These are phyloP conservation scores for Arenaria interpres DNA, from an alignment of 2,113 vertebrate species.

Conservation along the genomic window DNA sequence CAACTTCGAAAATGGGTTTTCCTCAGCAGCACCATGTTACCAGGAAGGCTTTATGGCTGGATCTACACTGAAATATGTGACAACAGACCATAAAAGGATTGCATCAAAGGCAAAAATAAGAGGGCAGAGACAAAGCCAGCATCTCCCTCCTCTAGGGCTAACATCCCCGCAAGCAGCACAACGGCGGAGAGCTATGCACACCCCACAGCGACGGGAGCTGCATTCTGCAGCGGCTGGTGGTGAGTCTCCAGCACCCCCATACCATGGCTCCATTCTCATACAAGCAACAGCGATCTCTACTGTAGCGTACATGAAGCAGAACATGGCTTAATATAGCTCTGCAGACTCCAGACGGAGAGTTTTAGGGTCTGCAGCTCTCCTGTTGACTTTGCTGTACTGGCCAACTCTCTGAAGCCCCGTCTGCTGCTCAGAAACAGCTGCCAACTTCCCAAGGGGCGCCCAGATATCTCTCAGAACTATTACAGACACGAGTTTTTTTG, in stretches of 20 bases:
- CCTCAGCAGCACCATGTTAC: background rate
- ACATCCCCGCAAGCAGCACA: background rate
- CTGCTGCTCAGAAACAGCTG: background rate
- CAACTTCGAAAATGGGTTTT: background rate
- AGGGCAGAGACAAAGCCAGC: background rate
- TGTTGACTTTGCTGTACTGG: background rate
- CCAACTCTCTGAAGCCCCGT: background rate
- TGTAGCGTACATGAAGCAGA: fast-evolving
- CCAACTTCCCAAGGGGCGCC: background rate
- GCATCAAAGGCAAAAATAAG: background rate
- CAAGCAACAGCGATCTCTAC: background rate
- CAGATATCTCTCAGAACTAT: background rate
- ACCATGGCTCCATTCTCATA: background rate
- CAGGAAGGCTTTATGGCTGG: background rate
- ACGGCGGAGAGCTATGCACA: background rate
- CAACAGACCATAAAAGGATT: background rate
- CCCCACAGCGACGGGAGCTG: background rate
- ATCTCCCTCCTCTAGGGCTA: background rate
- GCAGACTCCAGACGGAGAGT: background rate
- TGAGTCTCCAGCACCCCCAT: background rate
- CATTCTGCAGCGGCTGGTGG: background rate
- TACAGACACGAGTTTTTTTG: background rate
- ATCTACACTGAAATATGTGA: background rate
- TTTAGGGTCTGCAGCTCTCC: background rate
- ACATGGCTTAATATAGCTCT: fast-evolving